Evolutionary conservation across 2,888 invertebrate species (phyloP).

Genomic region (Pyrochroa serraticornis): DNA sequence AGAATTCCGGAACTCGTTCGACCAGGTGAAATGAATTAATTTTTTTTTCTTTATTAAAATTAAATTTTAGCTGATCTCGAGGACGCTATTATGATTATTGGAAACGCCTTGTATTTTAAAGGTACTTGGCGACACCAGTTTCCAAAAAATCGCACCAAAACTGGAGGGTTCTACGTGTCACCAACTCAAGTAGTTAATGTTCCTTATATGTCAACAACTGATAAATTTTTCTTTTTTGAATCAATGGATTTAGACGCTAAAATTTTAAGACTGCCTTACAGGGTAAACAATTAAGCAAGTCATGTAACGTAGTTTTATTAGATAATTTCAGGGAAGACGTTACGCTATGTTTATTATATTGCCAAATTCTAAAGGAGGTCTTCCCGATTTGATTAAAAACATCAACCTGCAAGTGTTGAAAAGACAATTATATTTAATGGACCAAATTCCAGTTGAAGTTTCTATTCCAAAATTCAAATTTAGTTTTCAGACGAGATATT

Average conservation of each 20-base stretch:
- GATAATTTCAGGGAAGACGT: conserved; percentile 67
- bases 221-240: conserved; percentile 69
- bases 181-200: conserved; percentile 59
- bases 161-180: conserved; percentile 66
- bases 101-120: conserved; percentile 82
- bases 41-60: conserved; percentile 4
- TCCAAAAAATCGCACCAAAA: conserved; percentile 64
- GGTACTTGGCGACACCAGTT: conserved; percentile 79
- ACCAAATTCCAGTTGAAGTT: conserved; percentile 66
- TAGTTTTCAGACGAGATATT: conserved; percentile 69
- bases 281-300: conserved; percentile 56
- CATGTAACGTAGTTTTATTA: conserved; percentile 1
- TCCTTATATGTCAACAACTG: conserved; percentile 73
- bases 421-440: conserved; percentile 65
- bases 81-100: conserved; percentile 67
- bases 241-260: conserved; percentile 70
- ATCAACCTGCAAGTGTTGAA: conserved; percentile 64
- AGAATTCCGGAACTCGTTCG: conserved; percentile 72
- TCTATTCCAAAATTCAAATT: conserved; percentile 78
- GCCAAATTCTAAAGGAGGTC: conserved; percentile 69
- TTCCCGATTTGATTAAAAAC: conserved; percentile 64
- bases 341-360: conserved; percentile 76
- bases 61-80: conserved; percentile 63
- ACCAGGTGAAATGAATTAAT: conserved; percentile 59
- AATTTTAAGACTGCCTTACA: conserved; percentile 75